Conservation (phyloP, 1,140 invertebrate species). For the Atta colombica region DNA sequence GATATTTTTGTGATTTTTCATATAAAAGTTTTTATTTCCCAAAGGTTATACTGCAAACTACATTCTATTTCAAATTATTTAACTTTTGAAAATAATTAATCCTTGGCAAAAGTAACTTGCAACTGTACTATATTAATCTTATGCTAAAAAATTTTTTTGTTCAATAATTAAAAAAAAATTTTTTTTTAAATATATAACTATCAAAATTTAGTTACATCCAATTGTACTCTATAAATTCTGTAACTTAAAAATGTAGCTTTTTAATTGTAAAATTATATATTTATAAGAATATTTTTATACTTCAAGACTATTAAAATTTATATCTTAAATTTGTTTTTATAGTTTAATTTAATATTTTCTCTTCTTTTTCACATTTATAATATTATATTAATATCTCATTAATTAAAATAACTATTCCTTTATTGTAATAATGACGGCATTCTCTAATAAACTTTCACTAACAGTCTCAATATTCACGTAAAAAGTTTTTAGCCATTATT, state of each 20-base stretch:
- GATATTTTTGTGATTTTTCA: constrained; percentile 6
- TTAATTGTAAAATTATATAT: not conserved
- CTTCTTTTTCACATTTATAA: not conserved
- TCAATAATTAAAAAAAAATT: not conserved
- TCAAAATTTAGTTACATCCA: no score
- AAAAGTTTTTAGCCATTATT: not conserved
- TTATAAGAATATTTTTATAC: not conserved
- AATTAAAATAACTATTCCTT: not conserved
- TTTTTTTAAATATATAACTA: not conserved
- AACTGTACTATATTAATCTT: not conserved
- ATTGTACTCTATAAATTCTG: not conserved
- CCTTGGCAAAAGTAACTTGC: constrained; percentile 25
- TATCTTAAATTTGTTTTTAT: not conserved
- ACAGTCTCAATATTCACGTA: not conserved
- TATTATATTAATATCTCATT: not conserved
- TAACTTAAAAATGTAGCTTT: constrained; percentile 5
- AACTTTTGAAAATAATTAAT: constrained; percentile 48
- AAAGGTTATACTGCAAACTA: constrained; percentile 20
- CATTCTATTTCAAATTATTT: constrained; percentile 35
- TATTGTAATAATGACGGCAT: not conserved
- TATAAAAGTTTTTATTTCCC: not conserved
- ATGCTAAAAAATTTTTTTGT: not conserved
- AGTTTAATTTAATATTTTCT: not conserved
- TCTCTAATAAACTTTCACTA: not conserved
- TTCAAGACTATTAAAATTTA: not conserved